phyloP scores from a whole-genome alignment of 2,113 vertebrate species.

The Leptosomus discolor region DNA sequence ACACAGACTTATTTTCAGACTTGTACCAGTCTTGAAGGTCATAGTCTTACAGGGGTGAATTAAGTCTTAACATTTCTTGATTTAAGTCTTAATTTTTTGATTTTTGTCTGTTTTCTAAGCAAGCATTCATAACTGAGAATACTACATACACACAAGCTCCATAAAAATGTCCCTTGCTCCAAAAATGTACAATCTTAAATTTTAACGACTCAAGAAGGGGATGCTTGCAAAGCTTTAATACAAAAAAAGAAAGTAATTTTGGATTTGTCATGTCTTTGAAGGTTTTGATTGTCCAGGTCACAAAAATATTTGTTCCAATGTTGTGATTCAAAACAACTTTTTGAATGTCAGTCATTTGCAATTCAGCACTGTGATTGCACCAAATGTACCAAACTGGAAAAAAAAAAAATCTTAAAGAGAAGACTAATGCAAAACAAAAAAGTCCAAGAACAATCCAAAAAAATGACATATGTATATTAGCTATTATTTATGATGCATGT shows the following conservation, averaged over 20 bases:
- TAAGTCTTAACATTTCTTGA: not conserved
- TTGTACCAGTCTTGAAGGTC: not conserved
- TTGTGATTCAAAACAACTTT: not conserved
- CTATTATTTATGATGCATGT: not conserved
- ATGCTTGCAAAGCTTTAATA: not conserved
- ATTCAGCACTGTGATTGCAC: not conserved
- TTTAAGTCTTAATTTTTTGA: not conserved
- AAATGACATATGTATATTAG: not conserved
- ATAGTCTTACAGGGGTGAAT: not conserved
- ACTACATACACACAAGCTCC: not conserved
- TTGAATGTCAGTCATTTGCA: not conserved
- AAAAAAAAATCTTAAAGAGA: not conserved
- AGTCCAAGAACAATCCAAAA: not conserved
- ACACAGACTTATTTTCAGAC: not conserved
- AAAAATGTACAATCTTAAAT: not conserved
- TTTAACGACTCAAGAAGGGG: not conserved
- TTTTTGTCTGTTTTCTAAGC: not conserved
- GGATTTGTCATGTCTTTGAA: not conserved
- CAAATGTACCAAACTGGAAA: not conserved
- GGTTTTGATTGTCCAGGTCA: not conserved
- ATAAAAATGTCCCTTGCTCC: not conserved
- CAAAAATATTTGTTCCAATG: not conserved
- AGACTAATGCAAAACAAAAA: not conserved
- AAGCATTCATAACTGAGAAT: not conserved
- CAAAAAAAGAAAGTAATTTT: not conserved